Evolutionary conservation across 2,888 invertebrate genomes (phyloP), one percentile per base, ranked within the genome.

Genomic region (Coenonympha arcania): DNA sequence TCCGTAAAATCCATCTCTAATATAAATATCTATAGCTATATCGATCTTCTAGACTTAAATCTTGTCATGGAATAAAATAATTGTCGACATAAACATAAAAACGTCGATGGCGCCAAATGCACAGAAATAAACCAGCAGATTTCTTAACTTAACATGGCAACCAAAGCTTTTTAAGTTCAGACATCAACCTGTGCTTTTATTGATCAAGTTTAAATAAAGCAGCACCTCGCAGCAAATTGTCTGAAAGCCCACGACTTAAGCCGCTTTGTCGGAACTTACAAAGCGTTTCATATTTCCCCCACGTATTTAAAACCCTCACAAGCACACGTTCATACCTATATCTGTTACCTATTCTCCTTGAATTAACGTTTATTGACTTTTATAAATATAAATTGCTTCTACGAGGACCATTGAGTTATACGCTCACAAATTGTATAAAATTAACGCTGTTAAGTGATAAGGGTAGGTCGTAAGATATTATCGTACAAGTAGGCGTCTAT

Each of bases 191-290:
- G 45, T 45, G 36, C 45, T 37, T 44, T 44, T 37, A 45, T 45
- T 37, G 45, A 40, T 37, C 18, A 48, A 30, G 33, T 45, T 36
- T 40, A 41, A 40, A 50, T 41, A 28, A 46, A 40, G 26, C 34
- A 40, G 26, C 34, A 45, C 43, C 37, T 37, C 37, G 30, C 44
- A 40, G 39, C 43, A 40, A 43, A 48, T 48, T 45, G 34, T 48
- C 43, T 47, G 55, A 57, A 57, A 57, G 43, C 50, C 48, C 51
- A 53, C 55, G 55, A 55, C 40, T 55, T 55, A 41, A 55, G 50
- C 46, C 41, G 48, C 46, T 46, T 41, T 36, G 55, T 52, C 31
- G 50, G 48, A 48, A 43, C 42, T 52, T 52, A 50, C 46, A 46
- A 50, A 43, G 55, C 43, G 52, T 46, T 43, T 52, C 47, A 40